Evolutionary conservation across 1,140 invertebrate genomes (phyloP), one percentile per base, ranked within the genome.

Genomic region (Dendroctonus ponderosae): DNA sequence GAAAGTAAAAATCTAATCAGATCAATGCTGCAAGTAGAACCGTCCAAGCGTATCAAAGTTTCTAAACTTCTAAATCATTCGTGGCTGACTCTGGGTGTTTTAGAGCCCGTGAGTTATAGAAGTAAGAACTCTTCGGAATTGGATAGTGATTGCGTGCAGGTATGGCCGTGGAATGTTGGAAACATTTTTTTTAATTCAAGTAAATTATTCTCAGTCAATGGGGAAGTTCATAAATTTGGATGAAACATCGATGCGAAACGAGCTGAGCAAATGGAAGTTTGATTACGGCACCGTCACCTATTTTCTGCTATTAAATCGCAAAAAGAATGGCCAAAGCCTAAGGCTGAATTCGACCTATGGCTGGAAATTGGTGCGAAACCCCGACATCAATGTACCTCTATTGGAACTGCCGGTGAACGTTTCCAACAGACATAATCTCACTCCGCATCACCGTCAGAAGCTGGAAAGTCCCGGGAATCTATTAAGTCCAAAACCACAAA

Each of bases 201-300:
- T 56, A 11, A 11, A 56, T 14, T 50, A 39, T n/a, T 58, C 50
- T 42, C 80, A 81, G 60, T 84, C 86, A 67, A 82, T 93, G 79
- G 84, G 88, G 5, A 81, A 84, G 14, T 78, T 82, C 72, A 79
- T 79, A 52, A 71, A 73, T 9, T 70, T 81, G 48, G 70, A 70
- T 14, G 64, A 66, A 14, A 76, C 80, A 12, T 73, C 79, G 38
- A 79, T 84, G 72, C 84, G 83, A 84, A 74, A 75, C 11, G 75
- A 77, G 62, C 71, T 86, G 26, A 70, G 68, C 52, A 80, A 85
- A 76, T 82, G 82, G 71, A 83, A 85, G 60, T 91, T 88, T 73
- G 91, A 93, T 78, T 90, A 92, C 77, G 79, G 86, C 73, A 91
- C 89, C 11, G 87, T 91, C 5, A 92, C 90, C 7, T 94, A 94